phyloP scores from a whole-genome alignment of 2,888 invertebrate species.

The Drosophila parthenogenetica region DNA sequence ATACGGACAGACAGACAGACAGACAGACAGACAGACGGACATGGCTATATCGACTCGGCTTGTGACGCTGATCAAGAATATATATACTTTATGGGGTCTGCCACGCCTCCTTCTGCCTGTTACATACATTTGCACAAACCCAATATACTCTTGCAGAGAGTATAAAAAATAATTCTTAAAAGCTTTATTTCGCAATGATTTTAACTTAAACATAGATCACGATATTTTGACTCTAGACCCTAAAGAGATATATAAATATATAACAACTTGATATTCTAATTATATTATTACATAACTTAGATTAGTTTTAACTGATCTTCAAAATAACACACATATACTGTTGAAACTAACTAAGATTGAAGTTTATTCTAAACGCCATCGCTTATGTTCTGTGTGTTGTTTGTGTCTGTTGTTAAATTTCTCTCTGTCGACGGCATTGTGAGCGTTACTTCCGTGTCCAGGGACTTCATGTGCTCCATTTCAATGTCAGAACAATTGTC shows the following conservation, averaged over 20 bases:
- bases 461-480: conserved; percentile 70
- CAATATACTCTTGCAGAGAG: too few relatives aligned
- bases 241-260: conserved; percentile 75
- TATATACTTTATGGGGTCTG: too few relatives aligned
- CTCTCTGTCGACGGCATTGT: conserved; percentile 46
- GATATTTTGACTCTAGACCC: conserved; percentile 76
- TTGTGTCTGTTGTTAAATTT: conserved; percentile 58
- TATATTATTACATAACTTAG: conserved; percentile 63
- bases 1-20: too few relatives aligned
- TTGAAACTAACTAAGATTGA: conserved; percentile 19
- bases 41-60: too few relatives aligned
- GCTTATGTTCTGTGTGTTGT: conserved; percentile 51
- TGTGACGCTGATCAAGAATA: too few relatives aligned
- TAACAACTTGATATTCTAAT: conserved; percentile 68
- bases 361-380: conserved; percentile 47
- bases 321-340: conserved; percentile 37
- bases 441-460: conserved; percentile 52
- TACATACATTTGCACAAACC: too few relatives aligned
- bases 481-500: conserved; percentile 84
- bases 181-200: conserved; percentile 49
- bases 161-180: conserved; percentile 21
- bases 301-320: conserved; percentile 47
- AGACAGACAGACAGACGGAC: too few relatives aligned
- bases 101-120: too few relatives aligned
- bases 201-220: conserved; percentile 72